Percentiles rank a stretch among this genome's conserved stretches.
phyloP scores from a whole-genome alignment of 2,888 invertebrate genomes.

The Melinopterus prodromus region DNA sequence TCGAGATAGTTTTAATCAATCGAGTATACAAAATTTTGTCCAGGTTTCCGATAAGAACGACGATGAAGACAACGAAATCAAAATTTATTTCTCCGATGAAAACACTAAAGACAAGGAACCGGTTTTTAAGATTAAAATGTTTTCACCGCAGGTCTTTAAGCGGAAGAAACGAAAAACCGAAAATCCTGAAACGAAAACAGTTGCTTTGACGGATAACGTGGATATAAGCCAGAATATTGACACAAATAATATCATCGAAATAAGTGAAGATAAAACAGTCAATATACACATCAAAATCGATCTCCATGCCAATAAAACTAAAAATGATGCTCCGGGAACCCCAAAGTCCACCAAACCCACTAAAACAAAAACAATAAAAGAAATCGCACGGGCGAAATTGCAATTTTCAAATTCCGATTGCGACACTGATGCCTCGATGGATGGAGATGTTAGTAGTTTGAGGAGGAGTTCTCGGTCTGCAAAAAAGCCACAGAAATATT shows the following conservation, averaged over 20 bases:
- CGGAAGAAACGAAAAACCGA: conserved; percentile 22
- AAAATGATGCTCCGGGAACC: not conserved
- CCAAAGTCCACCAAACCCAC: not conserved
- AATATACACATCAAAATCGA: conserved; percentile 6
- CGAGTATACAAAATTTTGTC: not conserved
- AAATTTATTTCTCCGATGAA: conserved; percentile 27
- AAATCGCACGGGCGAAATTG: not conserved
- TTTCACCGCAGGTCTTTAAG: conserved; percentile 28
- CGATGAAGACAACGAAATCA: conserved; percentile 36
- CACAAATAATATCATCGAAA: conserved; percentile 24
- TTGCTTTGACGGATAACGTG: not conserved
- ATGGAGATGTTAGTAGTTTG: not conserved
- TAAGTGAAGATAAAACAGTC: not conserved
- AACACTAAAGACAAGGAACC: conserved; percentile 17
- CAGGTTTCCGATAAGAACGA: conserved; percentile 8
- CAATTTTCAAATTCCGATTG: not conserved
- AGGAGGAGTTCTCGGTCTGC: conserved; percentile 9
- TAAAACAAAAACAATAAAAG: not conserved
- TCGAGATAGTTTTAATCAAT: conserved; percentile 17
- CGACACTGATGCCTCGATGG: not conserved
- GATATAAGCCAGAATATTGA: conserved; percentile 18
- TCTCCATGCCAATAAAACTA: not conserved
- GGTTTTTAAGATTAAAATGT: conserved; percentile 34
- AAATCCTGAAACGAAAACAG: not conserved
- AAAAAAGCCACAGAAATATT: not conserved